Base-by-base conservation (phyloP, 1,140 invertebrate genomes). In the Macrobrachium nipponense region DNA sequence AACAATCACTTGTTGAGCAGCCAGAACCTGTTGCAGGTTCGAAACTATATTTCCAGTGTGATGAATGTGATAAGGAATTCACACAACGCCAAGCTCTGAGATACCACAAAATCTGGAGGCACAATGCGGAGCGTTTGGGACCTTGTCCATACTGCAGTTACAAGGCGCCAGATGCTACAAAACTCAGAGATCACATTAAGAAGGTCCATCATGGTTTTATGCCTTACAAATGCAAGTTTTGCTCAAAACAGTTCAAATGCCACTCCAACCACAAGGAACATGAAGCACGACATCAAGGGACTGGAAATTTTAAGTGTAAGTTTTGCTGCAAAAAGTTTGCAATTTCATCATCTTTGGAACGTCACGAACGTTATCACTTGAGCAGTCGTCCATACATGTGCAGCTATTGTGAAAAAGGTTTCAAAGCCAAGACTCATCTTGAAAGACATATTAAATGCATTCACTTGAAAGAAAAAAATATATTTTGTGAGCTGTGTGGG, bases 191-290 rank as follows among this genome's bases (percentile, higher is more conserved):
- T 14, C 73, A 76, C 44, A 58, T 76, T 14, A 76, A 76, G 7
- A 76, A 76, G 17, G 73, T 76, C 15, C 73, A 76, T 20, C 73
- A 36, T 20, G 73, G 73, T 4, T 76, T 20, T 14, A 76, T 51
- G 43, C 73, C 73, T 7, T 76, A 76, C 73, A 76, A 76, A 58
- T 76, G 73, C 44, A 76, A n/a, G 44, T 76, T 76, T 23, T 76
- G 73, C 73, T 14, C 73, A 18, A 76, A 76, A 58, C 73, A 58
- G 44, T 76, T 76, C 18, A 76, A 76, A 12, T 76, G 43, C 44
- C 73, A 76, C 73, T 76, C 73, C 7, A 76, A 76, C 44, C 73
- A 76, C 44, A 76, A 76, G 44, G 73, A 76, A 20, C 73, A 76
- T 58, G 73, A 76, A 23, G 73, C 73, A 18, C 14, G 44, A 18